These are phyloP conservation scores for Danio tinwini DNA, from an alignment of 2,797 vertebrate genomes.

Conservation along the genomic window DNA sequence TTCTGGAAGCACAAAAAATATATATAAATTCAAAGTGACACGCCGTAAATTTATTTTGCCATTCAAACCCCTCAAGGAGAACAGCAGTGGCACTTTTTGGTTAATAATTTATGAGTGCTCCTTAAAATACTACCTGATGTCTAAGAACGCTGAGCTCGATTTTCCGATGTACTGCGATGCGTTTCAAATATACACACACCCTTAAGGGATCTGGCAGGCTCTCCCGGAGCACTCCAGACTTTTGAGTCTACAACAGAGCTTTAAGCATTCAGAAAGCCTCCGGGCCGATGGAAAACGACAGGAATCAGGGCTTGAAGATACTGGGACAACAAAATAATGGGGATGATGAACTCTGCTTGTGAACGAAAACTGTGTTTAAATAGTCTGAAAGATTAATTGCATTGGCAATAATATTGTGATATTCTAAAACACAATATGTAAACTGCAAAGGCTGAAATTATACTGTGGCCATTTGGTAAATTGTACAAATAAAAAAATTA, in stretches of 20 bases:
- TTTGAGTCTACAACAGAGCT: conserved; percentile 17
- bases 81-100: conserved; percentile 26
- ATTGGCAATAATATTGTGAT: too few species aligned
- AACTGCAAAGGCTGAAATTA: too few species aligned
- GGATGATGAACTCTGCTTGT: background rate
- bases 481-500: too few species aligned
- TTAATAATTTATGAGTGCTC: conserved; percentile 55
- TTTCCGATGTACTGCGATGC: conserved; percentile 43
- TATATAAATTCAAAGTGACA: conserved; percentile 17
- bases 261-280: conserved; percentile 24
- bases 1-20: conserved; percentile 14
- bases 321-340: background rate
- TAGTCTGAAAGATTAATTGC: too few species aligned
- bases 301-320: background rate
- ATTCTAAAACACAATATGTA: too few species aligned
- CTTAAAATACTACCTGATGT: conserved; percentile 48
- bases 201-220: conserved; percentile 27
- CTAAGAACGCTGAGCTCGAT: conserved; percentile 42
- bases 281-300: background rate
- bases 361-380: background rate
- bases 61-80: conserved; percentile 8
- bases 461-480: too few species aligned
- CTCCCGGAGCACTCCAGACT: conserved; percentile 10
- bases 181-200: conserved; percentile 45
- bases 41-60: conserved; percentile 24